Conservation (phyloP, 2,888 invertebrate genomes). For the Capitulum mitella region DNA sequence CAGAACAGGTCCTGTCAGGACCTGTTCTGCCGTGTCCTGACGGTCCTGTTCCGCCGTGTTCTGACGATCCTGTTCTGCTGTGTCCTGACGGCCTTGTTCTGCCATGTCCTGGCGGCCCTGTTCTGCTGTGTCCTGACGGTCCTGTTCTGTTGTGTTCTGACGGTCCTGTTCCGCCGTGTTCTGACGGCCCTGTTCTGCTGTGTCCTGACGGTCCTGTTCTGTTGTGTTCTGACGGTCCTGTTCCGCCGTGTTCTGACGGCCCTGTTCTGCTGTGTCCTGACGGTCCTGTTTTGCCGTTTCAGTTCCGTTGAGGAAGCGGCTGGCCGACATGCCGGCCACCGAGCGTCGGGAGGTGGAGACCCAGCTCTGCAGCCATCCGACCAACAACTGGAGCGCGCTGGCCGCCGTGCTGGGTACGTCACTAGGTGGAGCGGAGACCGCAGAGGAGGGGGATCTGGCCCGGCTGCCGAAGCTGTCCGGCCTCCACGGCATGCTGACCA, state of each 20-base stretch:
- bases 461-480: too few species aligned
- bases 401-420: constrained; percentile 17
- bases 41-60: too few species aligned
- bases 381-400: constrained; percentile 14
- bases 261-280: neutral
- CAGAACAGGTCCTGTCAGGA: too few species aligned
- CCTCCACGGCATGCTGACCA: too few species aligned
- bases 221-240: neutral
- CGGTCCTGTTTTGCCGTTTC: neutral
- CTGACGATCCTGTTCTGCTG: too few species aligned
- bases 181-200: neutral
- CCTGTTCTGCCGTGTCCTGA: too few species aligned
- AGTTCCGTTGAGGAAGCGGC: neutral
- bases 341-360: neutral
- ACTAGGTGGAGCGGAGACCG: too few species aligned
- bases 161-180: neutral
- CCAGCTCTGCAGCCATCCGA: constrained; percentile 12
- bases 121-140: too few species aligned
- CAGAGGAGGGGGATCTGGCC: too few species aligned
- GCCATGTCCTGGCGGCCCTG: too few species aligned
- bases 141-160: too few species aligned
- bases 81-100: too few species aligned
- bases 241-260: neutral
- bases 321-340: neutral
- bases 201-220: neutral